Evolutionary conservation across 2,888 invertebrate species (phyloP).

Genomic region (Lochmaea capreae): DNA sequence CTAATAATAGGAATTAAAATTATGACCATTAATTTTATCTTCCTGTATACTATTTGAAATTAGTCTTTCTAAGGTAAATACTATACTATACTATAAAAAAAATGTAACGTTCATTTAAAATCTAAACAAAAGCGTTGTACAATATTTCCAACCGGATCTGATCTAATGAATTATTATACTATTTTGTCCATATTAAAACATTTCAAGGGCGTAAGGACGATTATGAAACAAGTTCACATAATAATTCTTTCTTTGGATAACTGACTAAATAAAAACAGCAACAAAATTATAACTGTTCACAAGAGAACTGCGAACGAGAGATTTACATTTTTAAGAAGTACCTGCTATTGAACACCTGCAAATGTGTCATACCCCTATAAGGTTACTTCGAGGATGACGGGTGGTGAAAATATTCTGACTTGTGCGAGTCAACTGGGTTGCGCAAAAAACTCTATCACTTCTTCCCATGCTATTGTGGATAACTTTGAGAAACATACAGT

Average conservation of each 20-base stretch:
- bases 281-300: constrained; percentile 33
- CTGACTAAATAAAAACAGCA: constrained; percentile 5
- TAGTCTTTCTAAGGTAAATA: background rate
- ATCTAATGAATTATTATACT: constrained; percentile 16
- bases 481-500: no score
- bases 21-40: background rate
- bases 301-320: constrained; percentile 32
- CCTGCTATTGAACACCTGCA: constrained; percentile 57
- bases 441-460: background rate
- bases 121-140: background rate
- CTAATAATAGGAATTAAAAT: no score
- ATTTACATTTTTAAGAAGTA: constrained; percentile 49
- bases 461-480: background rate
- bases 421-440: background rate
- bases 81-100: background rate
- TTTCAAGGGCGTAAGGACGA: constrained; percentile 22
- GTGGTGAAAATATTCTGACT: constrained; percentile 15
- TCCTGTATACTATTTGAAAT: background rate
- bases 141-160: constrained; percentile 14
- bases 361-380: constrained; percentile 58
- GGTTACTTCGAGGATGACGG: constrained; percentile 14
- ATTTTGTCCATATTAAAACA: constrained; percentile 22
- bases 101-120: background rate
- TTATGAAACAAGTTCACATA: constrained; percentile 33
- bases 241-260: constrained; percentile 25